Evolutionary conservation across 2,888 invertebrate genomes (phyloP), one percentile per base, ranked within the genome.

Genomic region (Hypomecis punctinalis): DNA sequence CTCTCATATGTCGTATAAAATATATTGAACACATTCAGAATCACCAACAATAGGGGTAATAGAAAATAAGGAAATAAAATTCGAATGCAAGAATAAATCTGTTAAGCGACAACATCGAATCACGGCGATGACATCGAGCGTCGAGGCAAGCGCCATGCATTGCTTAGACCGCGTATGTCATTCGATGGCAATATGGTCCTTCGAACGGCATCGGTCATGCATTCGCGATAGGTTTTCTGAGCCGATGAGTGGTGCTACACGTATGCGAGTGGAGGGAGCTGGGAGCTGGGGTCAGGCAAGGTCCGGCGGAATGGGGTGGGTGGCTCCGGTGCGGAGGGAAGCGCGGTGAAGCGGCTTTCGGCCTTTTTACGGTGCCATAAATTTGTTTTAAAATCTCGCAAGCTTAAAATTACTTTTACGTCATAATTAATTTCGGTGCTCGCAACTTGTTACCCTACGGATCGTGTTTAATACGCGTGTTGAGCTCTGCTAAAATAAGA

Each of bases 181-280:
- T 74, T 79, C 72, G 67, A 77, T 73, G 73, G 76, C 68, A 56
- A 58, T 58, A 67, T 66, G 64, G 65, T 63, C 68, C 74, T 75
- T 76, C 79, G 76, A 80, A 76, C 77, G 77, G 74, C 80, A 80
- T 77, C 75, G 74, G 72, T 58, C 63, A 69, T 71, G 70, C 76
- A 73, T 73, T 77, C 75, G 77, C 78, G 77, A 52, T 55, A 78
- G 78, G 76, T 80, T 74, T 75, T 74, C 80, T 75, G 78, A 84
- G 83, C 84, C 80, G 83, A 89, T 89, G 91, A 90, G 90, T 88
- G 86, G 87, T 84, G 87, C 86, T 90, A 91, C 91, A 90, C 83
- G 88, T 86, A 83, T 86, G 88, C 83, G 79, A 78, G 81, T 81
- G 81, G 79, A 77, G 75, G 75, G 63, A 63, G 66, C 65, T 70